Evolutionary conservation across 1,140 invertebrate genomes (phyloP), one percentile per base, ranked within the genome.

Genomic region (Sarcophaga bullata): DNA sequence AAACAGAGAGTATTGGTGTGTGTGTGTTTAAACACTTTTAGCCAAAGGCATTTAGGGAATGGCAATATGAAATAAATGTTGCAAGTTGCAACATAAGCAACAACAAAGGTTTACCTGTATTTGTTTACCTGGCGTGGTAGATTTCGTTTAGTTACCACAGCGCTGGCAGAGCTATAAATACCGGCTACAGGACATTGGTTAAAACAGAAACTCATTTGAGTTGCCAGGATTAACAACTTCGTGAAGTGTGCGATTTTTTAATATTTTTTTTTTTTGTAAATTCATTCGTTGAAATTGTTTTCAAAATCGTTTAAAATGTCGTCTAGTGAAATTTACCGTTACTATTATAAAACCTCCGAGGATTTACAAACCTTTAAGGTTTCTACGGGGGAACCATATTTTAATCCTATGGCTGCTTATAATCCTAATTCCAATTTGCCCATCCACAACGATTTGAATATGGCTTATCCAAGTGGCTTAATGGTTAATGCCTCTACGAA

Each of bases 301-400:
- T 2, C 58, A 81, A 50, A 49, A 50, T 8, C 10, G 7, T 50
- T 15, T 72, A 83, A 78, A 10, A 83, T 83, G 82, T 83, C 88
- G 84, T 87, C 88, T 84, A 89, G 88, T 87, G 88, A 89, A 84
- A 86, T 89, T 47, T 89, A 88, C 83, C 88, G 88, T 80, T 89
- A 89, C 37, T 89, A 89, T 76, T 89, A 89, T 84, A 89, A 89
- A 84, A 89, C 88, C 25, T 86, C 88, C 8, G 88, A 89, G 85
- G 88, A 89, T 84, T 84, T 89, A 83, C 88, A 89, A 83, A 85
- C 86, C 81, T 88, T 89, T 54, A 89, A 89, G 83, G 54, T 84
- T 0, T 83, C 81, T 17, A 82, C 84, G 11, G 76, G 83, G 47
- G 88, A 89, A 83, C 50, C 86, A 8, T 89, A 86, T 81, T 89